These are phyloP conservation scores for Epizoanthus stellaris DNA, from an alignment of 92 coral and sea anemone species.

Conservation along the genomic window DNA sequence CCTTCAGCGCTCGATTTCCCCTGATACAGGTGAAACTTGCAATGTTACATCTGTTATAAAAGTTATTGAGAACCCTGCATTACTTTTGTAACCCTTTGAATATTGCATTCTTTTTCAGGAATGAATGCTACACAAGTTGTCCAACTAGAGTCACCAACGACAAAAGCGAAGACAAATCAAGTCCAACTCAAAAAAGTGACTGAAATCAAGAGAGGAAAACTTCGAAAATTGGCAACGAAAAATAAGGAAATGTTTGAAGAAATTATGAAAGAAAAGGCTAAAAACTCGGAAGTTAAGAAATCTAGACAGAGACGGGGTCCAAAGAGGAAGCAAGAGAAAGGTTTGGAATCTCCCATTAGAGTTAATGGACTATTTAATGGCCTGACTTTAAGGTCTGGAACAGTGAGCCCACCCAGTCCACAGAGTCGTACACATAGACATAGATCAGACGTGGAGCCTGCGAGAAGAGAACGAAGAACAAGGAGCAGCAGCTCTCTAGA, in stretches of 20 bases:
- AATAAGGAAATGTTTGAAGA: constrained; percentile 42
- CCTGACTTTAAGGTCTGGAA: constrained; percentile 18
- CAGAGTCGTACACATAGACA: neutral
- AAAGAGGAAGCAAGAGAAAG: neutral
- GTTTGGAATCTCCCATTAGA: neutral
- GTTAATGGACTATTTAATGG: constrained; percentile 32
- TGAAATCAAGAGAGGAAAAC: constrained; percentile 36
- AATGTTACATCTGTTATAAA: too few relatives aligned
- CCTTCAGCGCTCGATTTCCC: too few relatives aligned
- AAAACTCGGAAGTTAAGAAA: constrained; percentile 23
- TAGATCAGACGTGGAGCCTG: constrained; percentile 3
- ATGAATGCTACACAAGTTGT: constrained; percentile 36
- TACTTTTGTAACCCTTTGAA: neutral
- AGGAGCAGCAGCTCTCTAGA: neutral
- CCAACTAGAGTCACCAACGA: constrained; percentile 20
- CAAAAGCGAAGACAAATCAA: constrained; percentile 13
- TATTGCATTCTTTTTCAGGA: constrained; percentile 14
- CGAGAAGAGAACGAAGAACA: neutral
- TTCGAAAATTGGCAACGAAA: constrained; percentile 37
- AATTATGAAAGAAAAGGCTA: constrained; percentile 46
- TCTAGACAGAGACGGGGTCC: constrained; percentile 14
- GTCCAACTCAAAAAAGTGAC: constrained; percentile 39
- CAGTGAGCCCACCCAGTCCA: constrained; percentile 12
- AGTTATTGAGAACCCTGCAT: too few relatives aligned
- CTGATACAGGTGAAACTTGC: too few relatives aligned